Base-by-base conservation (phyloP, 2,797 vertebrate genomes). In the Arnoldichthys spilopterus region DNA sequence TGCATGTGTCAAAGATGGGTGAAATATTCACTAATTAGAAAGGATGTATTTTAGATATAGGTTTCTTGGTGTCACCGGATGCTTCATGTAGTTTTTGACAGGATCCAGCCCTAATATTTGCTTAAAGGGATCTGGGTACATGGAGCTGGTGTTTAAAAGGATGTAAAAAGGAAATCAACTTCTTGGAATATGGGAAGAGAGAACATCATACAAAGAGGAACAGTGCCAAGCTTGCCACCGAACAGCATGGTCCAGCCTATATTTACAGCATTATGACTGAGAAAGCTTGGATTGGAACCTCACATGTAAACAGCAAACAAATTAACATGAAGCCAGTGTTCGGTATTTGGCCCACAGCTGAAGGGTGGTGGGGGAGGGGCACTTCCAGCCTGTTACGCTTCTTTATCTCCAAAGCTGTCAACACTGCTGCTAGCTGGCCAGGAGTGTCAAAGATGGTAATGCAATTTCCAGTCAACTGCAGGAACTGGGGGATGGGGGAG, bases 231-330 rank as follows among this genome's bases (percentile, higher is more conserved):
- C 40, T 30, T 49, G 72, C 53, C 49, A 40, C 62, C 24, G 28
- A 22, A 47, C 64, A 22, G 47, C 64, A 68, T 30, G 53, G 54
- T 67, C 62, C 54, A 74, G 28, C 22, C 71, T 74, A 43, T 79
- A 79, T 79, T 82, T 74, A 74, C 74, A 28, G 18, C 30, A 56
- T 64, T 66, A 70, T 30, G 56, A 43, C 54, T 8, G 34, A 47
- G 72, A 66, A 72, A 58, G 49, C 74, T 73, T 53, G 54, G 20
- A 51, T 20, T 59, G 58, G 62, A 75, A 72, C 45, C 51, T 71
- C 76, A 74, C 6, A 73, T 79, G 30, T 64, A 79, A 70, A 76
- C 45, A 51, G 51, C 75, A 75, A 67, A 78, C 62, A 84, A 79
- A 81, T 13, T 15, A 73, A 30, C 18, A n/a, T 53, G 37, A 16